Base-by-base conservation (phyloP, 2,888 invertebrate genomes). In the Taphrorychus bicolor region DNA sequence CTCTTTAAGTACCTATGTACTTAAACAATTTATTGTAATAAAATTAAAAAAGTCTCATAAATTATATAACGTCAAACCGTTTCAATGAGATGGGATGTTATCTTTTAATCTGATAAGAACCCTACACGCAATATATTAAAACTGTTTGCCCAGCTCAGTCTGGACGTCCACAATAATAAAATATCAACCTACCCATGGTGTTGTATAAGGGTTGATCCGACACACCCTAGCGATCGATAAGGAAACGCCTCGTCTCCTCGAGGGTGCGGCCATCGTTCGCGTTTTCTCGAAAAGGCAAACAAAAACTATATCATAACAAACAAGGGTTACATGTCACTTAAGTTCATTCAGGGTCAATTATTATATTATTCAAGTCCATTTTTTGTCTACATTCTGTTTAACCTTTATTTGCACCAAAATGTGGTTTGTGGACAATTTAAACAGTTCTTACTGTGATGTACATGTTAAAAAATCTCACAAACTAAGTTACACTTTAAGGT, bases 151-250 rank as follows among this genome's bases (percentile, higher is more conserved):
- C 17, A n/a, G 16, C 45, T 45, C 14, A 14, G 45, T 17, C 14
- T 17, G 16, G 14, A 45, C 14, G 45, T 5, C 52, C 51, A 66
- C 57, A 57, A 61, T 66, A 66, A 59, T 41, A 54, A 19, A 52
- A 53, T 63, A 42, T 62, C 62, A 67, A 58, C 62, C 48, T 62
- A 49, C 52, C 23, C 51, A 56, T 59, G 64, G 69, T 64, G 69
- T 63, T 64, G 69, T 64, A 60, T 63, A 42, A 64, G 72, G 72
- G 72, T 70, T 69, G 72, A 69, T 54, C 69, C 66, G 69, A 64
- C 72, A 72, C 72, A 72, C 72, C 72, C 70, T 65, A 57, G 23
- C 70, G 72, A 72, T 72, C 72, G 70, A 72, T 72, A 61, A 32
- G 70, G 70, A 54, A 65, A 70, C 68, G 70, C 70, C 72, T 65